Conservation (phyloP, 2,797 vertebrate genomes). For the Hippocampus kuda region DNA sequence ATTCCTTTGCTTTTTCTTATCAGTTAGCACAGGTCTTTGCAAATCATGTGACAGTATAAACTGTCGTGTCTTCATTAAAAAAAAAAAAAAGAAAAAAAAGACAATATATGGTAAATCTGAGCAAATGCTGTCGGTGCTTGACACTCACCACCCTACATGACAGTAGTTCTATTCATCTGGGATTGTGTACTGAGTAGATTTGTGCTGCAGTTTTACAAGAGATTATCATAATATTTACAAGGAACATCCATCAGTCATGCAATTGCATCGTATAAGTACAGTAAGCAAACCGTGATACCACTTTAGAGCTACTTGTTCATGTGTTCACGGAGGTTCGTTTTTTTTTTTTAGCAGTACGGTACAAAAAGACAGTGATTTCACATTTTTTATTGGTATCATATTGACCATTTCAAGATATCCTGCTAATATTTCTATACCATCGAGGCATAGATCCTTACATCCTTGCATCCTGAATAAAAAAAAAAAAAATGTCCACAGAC, state of each 20-base stretch:
- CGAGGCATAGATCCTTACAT: no score
- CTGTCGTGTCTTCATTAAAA: conserved; percentile 24
- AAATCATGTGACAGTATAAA: conserved; percentile 23
- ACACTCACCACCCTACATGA: conserved; percentile 23
- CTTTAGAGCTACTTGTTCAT: conserved; percentile 14
- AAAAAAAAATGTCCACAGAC: no score
- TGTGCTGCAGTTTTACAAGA: conserved; percentile 19
- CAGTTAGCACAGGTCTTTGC: conserved; percentile 12
- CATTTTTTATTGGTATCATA: no score
- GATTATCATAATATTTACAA: conserved; percentile 38
- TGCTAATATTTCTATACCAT: no score
- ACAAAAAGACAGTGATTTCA: no score
- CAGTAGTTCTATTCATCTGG: conserved; percentile 31
- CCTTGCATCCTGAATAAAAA: no score
- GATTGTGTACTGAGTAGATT: conserved; percentile 19
- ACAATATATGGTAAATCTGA: conserved; percentile 6
- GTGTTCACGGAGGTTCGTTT: no score
- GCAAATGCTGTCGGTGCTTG: background rate
- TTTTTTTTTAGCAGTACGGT: no score
- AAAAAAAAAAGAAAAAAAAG: conserved; percentile 18
- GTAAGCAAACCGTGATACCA: conserved; percentile 37
- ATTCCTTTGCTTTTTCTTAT: conserved; percentile 20
- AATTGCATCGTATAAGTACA: conserved; percentile 16
- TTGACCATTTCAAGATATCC: no score
- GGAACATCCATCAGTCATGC: conserved; percentile 27